Percentiles rank a stretch among this genome's conserved stretches.
Evolutionary conservation across 2,113 vertebrate genomes (phyloP).

Genomic region (Limanda limanda): DNA sequence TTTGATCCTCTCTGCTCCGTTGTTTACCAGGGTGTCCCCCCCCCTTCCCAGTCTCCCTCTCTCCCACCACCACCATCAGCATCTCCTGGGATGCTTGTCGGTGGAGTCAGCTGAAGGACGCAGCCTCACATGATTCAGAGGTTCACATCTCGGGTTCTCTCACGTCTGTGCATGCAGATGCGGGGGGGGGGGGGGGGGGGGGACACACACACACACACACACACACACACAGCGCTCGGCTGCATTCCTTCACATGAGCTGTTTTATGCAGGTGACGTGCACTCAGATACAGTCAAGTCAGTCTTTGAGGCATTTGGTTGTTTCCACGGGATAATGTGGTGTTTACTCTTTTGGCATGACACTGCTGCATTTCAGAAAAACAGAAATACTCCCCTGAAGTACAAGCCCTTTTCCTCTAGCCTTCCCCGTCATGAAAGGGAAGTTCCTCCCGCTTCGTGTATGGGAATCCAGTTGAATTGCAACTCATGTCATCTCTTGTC

Average conservation of each 20-base stretch:
- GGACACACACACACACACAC: too few relatives aligned
- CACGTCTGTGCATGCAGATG: not conserved
- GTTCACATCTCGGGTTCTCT: conserved; percentile 14
- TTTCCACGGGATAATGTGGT: not conserved
- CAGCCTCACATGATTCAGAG: conserved; percentile 21
- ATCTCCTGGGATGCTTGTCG: conserved; percentile 40
- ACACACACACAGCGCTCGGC: not conserved
- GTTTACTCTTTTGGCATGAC: not conserved
- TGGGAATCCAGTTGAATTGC: not conserved
- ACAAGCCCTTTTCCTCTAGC: too few relatives aligned
- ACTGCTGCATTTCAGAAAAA: not conserved
- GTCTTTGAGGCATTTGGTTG: not conserved
- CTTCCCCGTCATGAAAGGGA: not conserved
- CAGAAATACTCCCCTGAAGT: too few relatives aligned
- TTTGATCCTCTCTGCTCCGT: conserved; percentile 16
- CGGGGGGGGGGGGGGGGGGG: not conserved
- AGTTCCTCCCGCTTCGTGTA: not conserved
- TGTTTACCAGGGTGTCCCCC: conserved; percentile 48
- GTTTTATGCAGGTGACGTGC: not conserved
- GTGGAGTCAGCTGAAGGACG: conserved; percentile 69
- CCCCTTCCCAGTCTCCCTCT: not conserved
- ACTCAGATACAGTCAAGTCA: not conserved
- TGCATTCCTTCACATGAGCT: conserved; percentile 22
- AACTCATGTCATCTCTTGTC: too few relatives aligned
- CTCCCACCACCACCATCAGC: conserved; percentile 33